phyloP scores from a whole-genome alignment of 2,113 vertebrate species.

The Protomyctophum bolini region DNA sequence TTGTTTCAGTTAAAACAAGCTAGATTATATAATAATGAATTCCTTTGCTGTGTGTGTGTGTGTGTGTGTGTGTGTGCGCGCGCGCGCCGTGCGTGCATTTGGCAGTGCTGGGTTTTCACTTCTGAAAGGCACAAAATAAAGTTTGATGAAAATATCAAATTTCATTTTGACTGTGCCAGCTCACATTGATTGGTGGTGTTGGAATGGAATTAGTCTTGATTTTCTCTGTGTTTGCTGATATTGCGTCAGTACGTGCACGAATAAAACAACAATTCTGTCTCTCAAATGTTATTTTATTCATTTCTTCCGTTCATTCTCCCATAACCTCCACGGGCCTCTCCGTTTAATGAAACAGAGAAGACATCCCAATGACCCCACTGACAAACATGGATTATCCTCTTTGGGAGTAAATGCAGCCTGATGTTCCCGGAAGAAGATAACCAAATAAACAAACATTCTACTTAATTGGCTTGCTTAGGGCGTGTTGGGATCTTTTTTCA shows the following conservation, averaged over 20 bases:
- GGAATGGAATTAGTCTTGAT: constrained; percentile 29
- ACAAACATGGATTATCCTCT: constrained; percentile 51
- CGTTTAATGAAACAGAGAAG: constrained; percentile 44
- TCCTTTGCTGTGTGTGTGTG: not conserved
- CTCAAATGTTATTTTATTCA: constrained; percentile 27
- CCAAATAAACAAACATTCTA: constrained; percentile 32
- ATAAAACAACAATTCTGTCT: constrained; percentile 18
- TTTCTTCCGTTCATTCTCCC: constrained; percentile 12
- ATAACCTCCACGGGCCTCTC: constrained; percentile 40
- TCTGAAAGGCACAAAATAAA: constrained; percentile 18
- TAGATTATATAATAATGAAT: not conserved
- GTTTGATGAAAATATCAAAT: constrained; percentile 22
- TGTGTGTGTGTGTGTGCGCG: not conserved
- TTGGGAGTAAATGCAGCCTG: constrained; percentile 38
- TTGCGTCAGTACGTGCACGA: not conserved
- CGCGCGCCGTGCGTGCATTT: constrained; percentile 27
- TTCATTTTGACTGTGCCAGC: constrained; percentile 16
- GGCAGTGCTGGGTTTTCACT: not conserved
- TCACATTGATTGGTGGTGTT: constrained; percentile 25
- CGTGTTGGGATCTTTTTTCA: constrained; percentile 22
- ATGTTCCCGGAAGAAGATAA: constrained; percentile 39
- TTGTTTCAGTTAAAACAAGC: too few relatives aligned
- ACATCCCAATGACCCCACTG: constrained; percentile 38
- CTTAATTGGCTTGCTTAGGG: constrained; percentile 10
- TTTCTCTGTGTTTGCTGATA: constrained; percentile 3